Percentiles rank a stretch among this genome's conserved stretches.
Conservation (phyloP, 1,140 invertebrate species). For the Hycleus phaleratus region DNA sequence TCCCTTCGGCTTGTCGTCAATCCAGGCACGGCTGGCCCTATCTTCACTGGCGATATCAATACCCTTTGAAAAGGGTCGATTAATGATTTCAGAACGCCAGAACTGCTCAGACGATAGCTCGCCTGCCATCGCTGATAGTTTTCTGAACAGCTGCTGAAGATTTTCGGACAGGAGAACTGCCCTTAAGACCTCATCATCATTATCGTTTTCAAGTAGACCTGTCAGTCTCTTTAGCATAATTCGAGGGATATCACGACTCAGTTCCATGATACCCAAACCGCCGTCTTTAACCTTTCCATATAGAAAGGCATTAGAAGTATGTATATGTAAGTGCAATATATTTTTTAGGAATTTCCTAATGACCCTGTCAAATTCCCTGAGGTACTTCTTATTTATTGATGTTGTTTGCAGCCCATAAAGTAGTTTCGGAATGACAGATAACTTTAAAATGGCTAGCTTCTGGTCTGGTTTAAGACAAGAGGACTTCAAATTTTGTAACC, state of each 20-base stretch:
- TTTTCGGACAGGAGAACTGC: no score
- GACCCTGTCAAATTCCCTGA: neutral
- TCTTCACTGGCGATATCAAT: slow-evolving; percentile 35
- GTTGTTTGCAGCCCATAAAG: neutral
- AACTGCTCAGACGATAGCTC: slow-evolving; percentile 15
- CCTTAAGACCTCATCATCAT: no score
- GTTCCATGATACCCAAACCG: neutral
- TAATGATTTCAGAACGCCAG: slow-evolving; percentile 19
- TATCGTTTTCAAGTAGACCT: no score
- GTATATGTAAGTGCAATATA: neutral
- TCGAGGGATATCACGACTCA: no score
- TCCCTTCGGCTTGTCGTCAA: neutral
- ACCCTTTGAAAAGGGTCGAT: slow-evolving; percentile 40
- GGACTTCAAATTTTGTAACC: neutral
- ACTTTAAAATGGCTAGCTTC: neutral
- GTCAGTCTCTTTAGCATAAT: no score
- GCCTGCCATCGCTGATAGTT: neutral
- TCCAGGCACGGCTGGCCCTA: slow-evolving; percentile 1
- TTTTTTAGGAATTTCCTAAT: neutral
- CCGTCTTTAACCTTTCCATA: no score
- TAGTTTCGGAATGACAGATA: neutral
- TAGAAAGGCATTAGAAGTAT: neutral
- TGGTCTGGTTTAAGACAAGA: neutral
- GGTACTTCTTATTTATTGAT: neutral
- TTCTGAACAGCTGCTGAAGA: no score